Evolutionary conservation across 2,113 vertebrate genomes (phyloP).

Genomic region (Rhinichthys klamathensis): DNA sequence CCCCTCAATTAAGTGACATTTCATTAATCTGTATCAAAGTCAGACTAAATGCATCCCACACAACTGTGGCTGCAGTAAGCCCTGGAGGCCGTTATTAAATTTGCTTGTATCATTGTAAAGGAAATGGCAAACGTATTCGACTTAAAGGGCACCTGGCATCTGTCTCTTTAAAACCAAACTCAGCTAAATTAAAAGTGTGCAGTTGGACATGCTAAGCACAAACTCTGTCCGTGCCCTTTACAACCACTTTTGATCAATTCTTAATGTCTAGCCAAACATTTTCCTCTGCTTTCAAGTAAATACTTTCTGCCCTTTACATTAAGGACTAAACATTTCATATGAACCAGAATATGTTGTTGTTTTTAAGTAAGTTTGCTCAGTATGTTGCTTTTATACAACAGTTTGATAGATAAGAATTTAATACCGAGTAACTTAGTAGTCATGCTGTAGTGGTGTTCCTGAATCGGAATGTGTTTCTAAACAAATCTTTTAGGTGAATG

Average conservation of each 20-base stretch:
- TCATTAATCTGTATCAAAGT: constrained; percentile 64
- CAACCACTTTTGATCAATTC: constrained; percentile 52
- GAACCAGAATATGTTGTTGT: constrained; percentile 35
- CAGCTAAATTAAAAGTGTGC: constrained; percentile 62
- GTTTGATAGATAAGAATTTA: neutral
- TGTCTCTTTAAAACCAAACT: constrained; percentile 61
- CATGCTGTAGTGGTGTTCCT: neutral
- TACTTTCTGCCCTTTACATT: constrained; percentile 58
- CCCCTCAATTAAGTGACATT: constrained; percentile 64
- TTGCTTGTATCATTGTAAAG: constrained; percentile 63
- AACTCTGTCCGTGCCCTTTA: constrained; percentile 59
- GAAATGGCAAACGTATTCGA: constrained; percentile 56
- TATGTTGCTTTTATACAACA: constrained; percentile 9
- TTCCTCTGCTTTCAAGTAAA: constrained; percentile 50
- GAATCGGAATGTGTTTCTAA: neutral
- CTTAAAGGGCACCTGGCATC: constrained; percentile 61
- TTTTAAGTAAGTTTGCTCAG: constrained; percentile 28
- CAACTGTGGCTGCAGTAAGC: constrained; percentile 50
- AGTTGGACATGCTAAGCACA: constrained; percentile 58
- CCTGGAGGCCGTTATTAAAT: constrained; percentile 61
- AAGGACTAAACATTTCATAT: constrained; percentile 38
- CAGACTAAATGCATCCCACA: constrained; percentile 57
- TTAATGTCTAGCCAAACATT: constrained; percentile 58
- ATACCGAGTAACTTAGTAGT: neutral
- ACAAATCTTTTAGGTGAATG: neutral